These are phyloP conservation scores for Cheilinus undulatus DNA, from an alignment of 2,113 vertebrate genomes.

Conservation along the genomic window DNA sequence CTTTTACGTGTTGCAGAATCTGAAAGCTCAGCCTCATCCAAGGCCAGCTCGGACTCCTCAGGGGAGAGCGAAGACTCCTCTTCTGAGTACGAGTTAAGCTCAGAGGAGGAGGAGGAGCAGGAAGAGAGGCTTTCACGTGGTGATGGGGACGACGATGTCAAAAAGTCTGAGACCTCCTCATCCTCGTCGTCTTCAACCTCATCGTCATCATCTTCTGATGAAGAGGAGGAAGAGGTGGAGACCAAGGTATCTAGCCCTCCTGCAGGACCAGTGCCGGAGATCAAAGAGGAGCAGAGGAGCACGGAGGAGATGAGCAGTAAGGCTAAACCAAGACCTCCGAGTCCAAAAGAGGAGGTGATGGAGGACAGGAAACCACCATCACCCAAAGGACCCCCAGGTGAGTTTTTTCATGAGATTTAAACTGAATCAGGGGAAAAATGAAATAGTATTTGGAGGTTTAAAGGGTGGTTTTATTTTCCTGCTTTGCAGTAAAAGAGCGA, in stretches of 20 bases:
- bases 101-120: conserved; percentile 82
- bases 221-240: conserved; percentile 57
- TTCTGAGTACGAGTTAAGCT: conserved; percentile 90
- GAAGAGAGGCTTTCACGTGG: conserved; percentile 15
- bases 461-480: background rate
- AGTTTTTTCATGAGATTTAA: background rate
- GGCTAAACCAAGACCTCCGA: conserved; percentile 52
- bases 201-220: conserved; percentile 69
- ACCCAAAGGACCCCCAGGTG: conserved; percentile 73
- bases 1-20: conserved; percentile 72
- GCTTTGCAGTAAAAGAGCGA: conserved; percentile 74
- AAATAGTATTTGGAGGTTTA: background rate
- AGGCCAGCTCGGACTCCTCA: conserved; percentile 85
- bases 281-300: conserved; percentile 48
- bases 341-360: conserved; percentile 48
- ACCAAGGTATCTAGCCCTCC: conserved; percentile 63
- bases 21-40: conserved; percentile 84
- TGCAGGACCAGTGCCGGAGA: conserved; percentile 22
- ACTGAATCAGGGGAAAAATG: no score
- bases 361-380: conserved; percentile 67
- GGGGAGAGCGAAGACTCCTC: conserved; percentile 88
- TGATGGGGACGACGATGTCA: conserved; percentile 49
- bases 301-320: conserved; percentile 51
- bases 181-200: conserved; percentile 73
- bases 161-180: conserved; percentile 53